phyloP scores from a whole-genome alignment of 2,113 vertebrate genomes.

The Pyrgilauda ruficollis region DNA sequence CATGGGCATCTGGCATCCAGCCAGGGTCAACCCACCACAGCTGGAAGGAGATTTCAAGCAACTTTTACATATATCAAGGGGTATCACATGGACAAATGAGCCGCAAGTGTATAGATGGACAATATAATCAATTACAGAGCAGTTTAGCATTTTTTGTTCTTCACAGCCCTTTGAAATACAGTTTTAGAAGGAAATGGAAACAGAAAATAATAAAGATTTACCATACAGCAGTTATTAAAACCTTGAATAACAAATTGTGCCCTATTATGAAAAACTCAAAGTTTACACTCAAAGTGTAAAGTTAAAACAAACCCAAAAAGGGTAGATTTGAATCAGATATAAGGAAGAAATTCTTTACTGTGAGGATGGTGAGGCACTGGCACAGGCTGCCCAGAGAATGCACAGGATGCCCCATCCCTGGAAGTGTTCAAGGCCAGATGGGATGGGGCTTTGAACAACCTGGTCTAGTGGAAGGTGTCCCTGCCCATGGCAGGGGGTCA shows the following conservation, averaged over 20 bases:
- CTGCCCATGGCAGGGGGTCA: fast-evolving
- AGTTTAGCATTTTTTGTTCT: not conserved
- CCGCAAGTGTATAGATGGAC: not conserved
- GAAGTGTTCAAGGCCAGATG: not conserved
- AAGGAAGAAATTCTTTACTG: not conserved
- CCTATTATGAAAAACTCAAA: not conserved
- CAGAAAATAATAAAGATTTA: not conserved
- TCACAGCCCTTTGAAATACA: not conserved
- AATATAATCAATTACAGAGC: not conserved
- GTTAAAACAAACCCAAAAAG: not conserved
- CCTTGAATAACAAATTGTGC: not conserved
- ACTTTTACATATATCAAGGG: not conserved
- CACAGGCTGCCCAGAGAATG: not conserved
- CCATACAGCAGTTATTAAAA: not conserved
- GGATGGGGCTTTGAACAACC: not conserved
- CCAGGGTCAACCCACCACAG: not conserved
- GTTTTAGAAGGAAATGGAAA: not conserved
- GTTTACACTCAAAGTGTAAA: not conserved
- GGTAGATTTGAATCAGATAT: not conserved
- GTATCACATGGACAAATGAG: not conserved
- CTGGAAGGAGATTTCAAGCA: not conserved
- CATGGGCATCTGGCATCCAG: not conserved
- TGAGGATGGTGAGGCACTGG: not conserved
- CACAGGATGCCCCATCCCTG: no score
- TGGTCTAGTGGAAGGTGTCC: not conserved